Base-by-base conservation (phyloP, 23 tunicate genomes). In the Ascidia mentula region DNA sequence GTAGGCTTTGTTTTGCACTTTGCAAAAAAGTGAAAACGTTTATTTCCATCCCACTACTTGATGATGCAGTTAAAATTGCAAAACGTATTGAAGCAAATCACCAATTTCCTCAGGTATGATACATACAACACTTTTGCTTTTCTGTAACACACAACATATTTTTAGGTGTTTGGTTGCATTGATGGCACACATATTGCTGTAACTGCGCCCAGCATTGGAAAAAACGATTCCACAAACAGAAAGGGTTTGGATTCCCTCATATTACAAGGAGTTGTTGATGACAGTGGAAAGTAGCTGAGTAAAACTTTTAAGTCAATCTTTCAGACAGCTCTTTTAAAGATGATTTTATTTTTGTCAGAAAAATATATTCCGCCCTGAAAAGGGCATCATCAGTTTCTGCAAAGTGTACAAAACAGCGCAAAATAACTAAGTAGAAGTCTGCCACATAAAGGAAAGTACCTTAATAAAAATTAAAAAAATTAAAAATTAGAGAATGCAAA, bases 191-290 rank as follows among this genome's bases (percentile, higher is more conserved):
- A 70, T 12, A 70, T 70, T 70, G 46, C 84, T 36, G 38, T 80
- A n/a, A 65, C 76, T 13, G 84, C 84, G 24, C 84, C 84, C 36
- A 38, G 42, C 18, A 46, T 35, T 26, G 84, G 84, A 0, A 80
- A 60, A 39, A 69, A 69, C 0, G 84, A 80, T 37, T 80, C 34
- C 28, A 80, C 76, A 0, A 80, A 80, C 78, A 18, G 84, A 36
- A 69, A 69, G 37, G 46, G 76, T 22, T 80, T 46, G 76, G 84
- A 69, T 30, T 80, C 84, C 9, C 1, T 80, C n/a, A 69, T 80
- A 35, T 65, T 80, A 33, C 84, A 80, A 34, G 77, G 38, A 36
- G 84, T 53, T 53, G 65, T 53, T 53, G 65, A 53, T 53, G 65
- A 53, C 24, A 53, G n/a, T n/a, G n/a, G n/a, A n/a, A n/a, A n/a